These are phyloP conservation scores for Brenthis ino DNA, from an alignment of 2,888 invertebrate species.

Conservation along the genomic window DNA sequence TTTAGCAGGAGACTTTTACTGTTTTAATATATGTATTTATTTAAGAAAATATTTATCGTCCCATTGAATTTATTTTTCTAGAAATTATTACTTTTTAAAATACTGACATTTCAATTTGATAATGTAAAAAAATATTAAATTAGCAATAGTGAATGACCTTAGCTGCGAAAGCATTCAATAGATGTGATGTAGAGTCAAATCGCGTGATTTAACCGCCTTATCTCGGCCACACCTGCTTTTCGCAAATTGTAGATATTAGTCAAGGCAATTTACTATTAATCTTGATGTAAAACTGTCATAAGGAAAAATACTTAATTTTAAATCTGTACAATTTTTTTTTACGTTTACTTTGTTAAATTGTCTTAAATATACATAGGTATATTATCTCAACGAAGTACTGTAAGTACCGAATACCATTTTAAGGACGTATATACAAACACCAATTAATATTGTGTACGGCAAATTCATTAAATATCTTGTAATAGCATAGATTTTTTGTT, in stretches of 20 bases:
- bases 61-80: too few relatives aligned
- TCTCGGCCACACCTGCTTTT: slow-evolving; percentile 59
- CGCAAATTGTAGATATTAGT: slow-evolving; percentile 34
- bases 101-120: too few relatives aligned
- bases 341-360: not conserved
- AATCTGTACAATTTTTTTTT: not conserved
- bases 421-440: too few relatives aligned
- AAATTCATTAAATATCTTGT: too few relatives aligned
- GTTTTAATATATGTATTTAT: too few relatives aligned
- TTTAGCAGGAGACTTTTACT: too few relatives aligned
- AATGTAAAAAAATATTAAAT: slow-evolving; percentile 4
- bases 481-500: too few relatives aligned
- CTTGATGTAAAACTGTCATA: slow-evolving; percentile 24
- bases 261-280: slow-evolving; percentile 27
- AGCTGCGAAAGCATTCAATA: slow-evolving; percentile 42
- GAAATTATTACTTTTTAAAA: too few relatives aligned
- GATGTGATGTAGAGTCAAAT: slow-evolving; percentile 56
- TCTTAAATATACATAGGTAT: not conserved
- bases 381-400: too few relatives aligned
- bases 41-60: too few relatives aligned
- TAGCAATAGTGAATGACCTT: slow-evolving; percentile 22
- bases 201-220: slow-evolving; percentile 56
- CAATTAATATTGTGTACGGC: too few relatives aligned
- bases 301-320: not conserved
- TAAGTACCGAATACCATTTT: too few relatives aligned